A percentile compares a stretch with the other conserved stretches of the same genome.
phyloP scores from a whole-genome alignment of 2,113 vertebrate genomes.

The Labrus mixtus region DNA sequence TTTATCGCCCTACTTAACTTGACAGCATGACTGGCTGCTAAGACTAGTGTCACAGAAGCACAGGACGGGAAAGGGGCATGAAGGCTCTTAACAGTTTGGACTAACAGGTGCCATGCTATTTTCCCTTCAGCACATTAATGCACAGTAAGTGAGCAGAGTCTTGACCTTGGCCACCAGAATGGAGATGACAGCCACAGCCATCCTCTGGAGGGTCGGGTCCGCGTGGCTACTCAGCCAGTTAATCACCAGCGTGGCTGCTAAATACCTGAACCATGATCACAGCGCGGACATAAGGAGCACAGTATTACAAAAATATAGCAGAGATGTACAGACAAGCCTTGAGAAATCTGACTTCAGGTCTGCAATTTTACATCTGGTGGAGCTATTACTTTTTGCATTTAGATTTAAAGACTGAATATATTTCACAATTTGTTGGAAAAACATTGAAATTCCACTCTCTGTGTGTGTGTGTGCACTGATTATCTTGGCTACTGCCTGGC shows the following conservation, averaged over 20 bases:
- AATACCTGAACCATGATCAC: slow-evolving; percentile 85
- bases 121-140: slow-evolving; percentile 27
- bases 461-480: slow-evolving; percentile 23
- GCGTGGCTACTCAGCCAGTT: slow-evolving; percentile 92
- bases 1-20: slow-evolving; percentile 9
- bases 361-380: slow-evolving; percentile 36
- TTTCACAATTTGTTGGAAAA: slow-evolving; percentile 45
- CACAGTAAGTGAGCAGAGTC: slow-evolving; percentile 39
- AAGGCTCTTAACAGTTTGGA: slow-evolving; percentile 25
- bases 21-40: slow-evolving; percentile 1
- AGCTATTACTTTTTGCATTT: slow-evolving; percentile 48
- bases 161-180: slow-evolving; percentile 93
- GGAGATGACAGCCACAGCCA: slow-evolving; percentile 94
- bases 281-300: slow-evolving; percentile 20
- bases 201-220: slow-evolving; percentile 93
- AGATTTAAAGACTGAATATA: slow-evolving; percentile 29
- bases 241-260: slow-evolving; percentile 93
- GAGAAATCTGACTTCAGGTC: slow-evolving; percentile 9
- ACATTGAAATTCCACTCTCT: slow-evolving; percentile 2
- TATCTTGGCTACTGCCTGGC: slow-evolving; percentile 33
- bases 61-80: neutral
- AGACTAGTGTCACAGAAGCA: slow-evolving; percentile 24
- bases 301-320: slow-evolving; percentile 40
- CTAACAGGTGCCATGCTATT: slow-evolving; percentile 36
- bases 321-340: slow-evolving; percentile 6